Evolutionary conservation across 2,888 invertebrate genomes (phyloP).

Genomic region (Heliconius ismenius): DNA sequence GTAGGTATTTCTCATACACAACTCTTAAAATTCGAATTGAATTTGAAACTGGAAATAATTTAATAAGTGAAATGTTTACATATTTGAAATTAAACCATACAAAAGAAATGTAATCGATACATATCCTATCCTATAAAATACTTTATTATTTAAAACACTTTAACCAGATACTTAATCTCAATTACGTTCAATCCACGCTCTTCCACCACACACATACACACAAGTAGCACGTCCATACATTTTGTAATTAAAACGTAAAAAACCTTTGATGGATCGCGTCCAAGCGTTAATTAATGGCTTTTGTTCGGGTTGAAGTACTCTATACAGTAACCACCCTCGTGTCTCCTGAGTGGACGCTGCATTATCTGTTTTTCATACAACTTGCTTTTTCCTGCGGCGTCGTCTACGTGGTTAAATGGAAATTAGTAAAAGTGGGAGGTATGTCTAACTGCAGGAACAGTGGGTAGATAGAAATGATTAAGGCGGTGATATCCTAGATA

Average conservation of each 20-base stretch:
- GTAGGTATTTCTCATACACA: too few species aligned
- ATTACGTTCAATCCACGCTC: constrained; percentile 5
- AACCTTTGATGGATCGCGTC: constrained; percentile 49
- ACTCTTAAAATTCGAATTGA: too few species aligned
- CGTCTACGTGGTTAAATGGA: too few species aligned
- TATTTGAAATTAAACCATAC: not conserved
- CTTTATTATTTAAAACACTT: not conserved
- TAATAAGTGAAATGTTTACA: not conserved
- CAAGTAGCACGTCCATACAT: constrained; percentile 25
- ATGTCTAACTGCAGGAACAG: too few species aligned
- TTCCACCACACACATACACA: constrained; percentile 14
- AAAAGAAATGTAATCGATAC: not conserved
- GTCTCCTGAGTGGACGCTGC: constrained; percentile 2
- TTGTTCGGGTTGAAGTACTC: constrained; percentile 45
- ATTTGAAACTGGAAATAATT: too few species aligned
- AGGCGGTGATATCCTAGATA: not conserved
- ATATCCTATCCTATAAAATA: not conserved
- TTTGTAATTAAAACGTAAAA: constrained; percentile 47
- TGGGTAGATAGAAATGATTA: too few species aligned
- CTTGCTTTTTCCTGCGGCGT: not conserved
- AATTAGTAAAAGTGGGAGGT: too few species aligned
- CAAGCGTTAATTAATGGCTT: constrained; percentile 49
- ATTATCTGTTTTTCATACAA: constrained; percentile 19
- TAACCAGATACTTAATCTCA: constrained; percentile 3
- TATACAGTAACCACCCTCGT: constrained; percentile 18